Evolutionary conservation across 1,140 invertebrate species (phyloP).

Genomic region (Triops cancriformis): DNA sequence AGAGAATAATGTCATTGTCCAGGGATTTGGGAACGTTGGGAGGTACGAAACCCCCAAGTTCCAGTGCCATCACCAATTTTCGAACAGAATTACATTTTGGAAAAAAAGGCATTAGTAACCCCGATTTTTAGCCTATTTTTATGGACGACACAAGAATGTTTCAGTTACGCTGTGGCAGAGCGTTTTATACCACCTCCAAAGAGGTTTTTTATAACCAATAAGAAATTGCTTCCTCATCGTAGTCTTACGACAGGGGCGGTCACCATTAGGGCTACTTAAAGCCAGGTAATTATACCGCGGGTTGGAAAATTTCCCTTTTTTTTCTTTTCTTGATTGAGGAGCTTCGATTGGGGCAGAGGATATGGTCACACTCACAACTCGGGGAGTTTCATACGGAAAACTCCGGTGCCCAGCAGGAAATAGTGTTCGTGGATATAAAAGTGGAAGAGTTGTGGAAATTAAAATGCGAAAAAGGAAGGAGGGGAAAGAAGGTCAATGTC

Average conservation of each 20-base stretch:
- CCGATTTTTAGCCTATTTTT: neutral
- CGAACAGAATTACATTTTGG: neutral
- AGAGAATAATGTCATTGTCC: neutral
- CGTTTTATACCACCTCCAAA: neutral
- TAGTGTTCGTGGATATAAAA: neutral
- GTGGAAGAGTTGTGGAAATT: neutral
- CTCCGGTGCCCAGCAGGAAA: neutral
- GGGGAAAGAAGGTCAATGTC: neutral
- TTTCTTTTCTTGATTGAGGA: neutral
- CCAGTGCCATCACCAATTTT: neutral
- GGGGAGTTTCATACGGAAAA: neutral
- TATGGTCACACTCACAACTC: neutral
- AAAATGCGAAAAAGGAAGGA: neutral
- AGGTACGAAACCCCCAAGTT: neutral
- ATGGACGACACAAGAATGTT: neutral
- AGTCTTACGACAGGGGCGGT: neutral
- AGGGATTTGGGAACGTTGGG: neutral
- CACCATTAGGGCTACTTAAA: neutral
- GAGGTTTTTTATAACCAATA: slow-evolving; percentile 1
- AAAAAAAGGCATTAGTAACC: neutral
- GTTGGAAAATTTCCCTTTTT: neutral
- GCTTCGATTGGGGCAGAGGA: neutral
- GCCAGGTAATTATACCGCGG: neutral
- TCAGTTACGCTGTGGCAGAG: neutral
- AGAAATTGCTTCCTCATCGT: slow-evolving; percentile 3